Evolutionary conservation across 1,140 invertebrate genomes (phyloP).

Genomic region (Caenorhabditis brenneri): DNA sequence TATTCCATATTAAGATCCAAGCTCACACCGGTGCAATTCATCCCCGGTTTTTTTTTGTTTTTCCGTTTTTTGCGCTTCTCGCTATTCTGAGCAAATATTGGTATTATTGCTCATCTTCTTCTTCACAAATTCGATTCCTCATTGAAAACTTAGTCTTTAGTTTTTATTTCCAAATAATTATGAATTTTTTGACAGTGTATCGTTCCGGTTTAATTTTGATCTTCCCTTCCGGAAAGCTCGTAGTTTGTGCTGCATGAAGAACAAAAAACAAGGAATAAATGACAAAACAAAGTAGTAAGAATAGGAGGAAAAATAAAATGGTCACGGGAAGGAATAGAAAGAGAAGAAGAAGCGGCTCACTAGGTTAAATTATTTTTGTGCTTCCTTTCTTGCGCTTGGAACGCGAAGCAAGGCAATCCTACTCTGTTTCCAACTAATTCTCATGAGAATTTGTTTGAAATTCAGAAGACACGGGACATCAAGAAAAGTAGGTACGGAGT

Average conservation of each 20-base stretch:
- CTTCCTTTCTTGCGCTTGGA: background rate
- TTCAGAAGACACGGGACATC: background rate
- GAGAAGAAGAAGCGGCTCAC: background rate
- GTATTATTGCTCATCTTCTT: constrained; percentile 34
- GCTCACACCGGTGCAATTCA: background rate
- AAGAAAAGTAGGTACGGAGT: background rate
- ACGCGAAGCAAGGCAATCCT: constrained; percentile 11
- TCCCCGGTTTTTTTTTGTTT: background rate
- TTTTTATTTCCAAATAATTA: background rate
- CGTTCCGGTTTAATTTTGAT: background rate
- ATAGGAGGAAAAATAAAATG: background rate
- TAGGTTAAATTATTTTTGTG: constrained; percentile 40
- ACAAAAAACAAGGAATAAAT: background rate
- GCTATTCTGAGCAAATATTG: constrained; percentile 1
- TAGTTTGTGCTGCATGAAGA: background rate
- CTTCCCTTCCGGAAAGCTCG: background rate
- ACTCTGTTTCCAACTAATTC: background rate
- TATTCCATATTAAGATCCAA: background rate
- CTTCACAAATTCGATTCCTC: background rate
- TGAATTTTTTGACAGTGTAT: background rate
- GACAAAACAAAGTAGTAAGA: background rate
- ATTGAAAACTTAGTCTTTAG: constrained; percentile 8
- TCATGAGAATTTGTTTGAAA: constrained; percentile 14
- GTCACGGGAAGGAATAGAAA: background rate
- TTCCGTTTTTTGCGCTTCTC: background rate